Evolutionary conservation across 2,888 invertebrate species (phyloP).

Genomic region (Candidula unifasciata): DNA sequence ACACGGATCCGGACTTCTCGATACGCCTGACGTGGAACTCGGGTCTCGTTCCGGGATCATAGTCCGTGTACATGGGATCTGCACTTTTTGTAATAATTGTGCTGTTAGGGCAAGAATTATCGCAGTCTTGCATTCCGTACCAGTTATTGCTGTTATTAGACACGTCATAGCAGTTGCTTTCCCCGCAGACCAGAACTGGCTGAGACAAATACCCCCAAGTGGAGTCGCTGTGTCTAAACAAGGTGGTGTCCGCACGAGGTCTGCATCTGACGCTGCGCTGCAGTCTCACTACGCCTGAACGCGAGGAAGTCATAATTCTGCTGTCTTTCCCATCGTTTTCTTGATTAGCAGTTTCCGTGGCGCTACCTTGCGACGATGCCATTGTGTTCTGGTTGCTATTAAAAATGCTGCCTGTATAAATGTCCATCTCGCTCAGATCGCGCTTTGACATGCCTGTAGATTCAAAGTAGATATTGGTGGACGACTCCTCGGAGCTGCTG

Average conservation of each 20-base stretch:
- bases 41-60: slow-evolving; percentile 21
- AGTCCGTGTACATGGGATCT: slow-evolving; percentile 37
- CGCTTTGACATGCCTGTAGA: slow-evolving; percentile 8
- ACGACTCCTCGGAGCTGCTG: background rate
- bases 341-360: background rate
- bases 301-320: slow-evolving; percentile 24
- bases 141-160: slow-evolving; percentile 45
- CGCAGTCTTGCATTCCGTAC: slow-evolving; percentile 5
- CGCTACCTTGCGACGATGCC: background rate
- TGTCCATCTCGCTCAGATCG: slow-evolving; percentile 30
- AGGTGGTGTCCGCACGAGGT: slow-evolving; percentile 25
- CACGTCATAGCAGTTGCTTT: background rate
- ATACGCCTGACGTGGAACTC: slow-evolving; percentile 7
- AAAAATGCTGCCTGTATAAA: slow-evolving; percentile 41
- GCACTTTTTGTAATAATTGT: slow-evolving; percentile 30
- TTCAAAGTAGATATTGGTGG: slow-evolving; percentile 37
- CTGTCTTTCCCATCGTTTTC: background rate
- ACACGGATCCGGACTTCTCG: background rate
- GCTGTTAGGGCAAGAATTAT: background rate
- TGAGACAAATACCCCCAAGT: background rate
- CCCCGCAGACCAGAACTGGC: background rate
- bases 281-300: background rate
- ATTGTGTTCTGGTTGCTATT: slow-evolving; percentile 17
- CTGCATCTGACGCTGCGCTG: slow-evolving; percentile 13
- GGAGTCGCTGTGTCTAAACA: background rate